Evolutionary conservation across 2,888 invertebrate species (phyloP), one percentile per base, ranked within the genome.

Genomic region (Pristionchus exspectatus): DNA sequence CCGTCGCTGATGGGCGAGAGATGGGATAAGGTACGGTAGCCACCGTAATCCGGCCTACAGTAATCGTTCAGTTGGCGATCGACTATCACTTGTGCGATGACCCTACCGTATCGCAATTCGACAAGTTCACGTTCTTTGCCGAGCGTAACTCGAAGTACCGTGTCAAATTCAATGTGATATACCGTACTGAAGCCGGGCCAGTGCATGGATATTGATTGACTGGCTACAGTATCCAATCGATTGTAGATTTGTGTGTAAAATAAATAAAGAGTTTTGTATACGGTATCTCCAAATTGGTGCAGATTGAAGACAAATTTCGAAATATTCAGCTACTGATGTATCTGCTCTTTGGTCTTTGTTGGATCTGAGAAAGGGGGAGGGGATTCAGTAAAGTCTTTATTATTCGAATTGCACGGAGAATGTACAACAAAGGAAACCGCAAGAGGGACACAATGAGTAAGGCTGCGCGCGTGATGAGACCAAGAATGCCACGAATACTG

Each of bases 151-250:
- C 84, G n/a, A 84, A 84, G 59, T 59, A 84, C n/a, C 54, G 84
- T 30, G 84, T 84, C 18, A 84, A 84, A 50, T 84, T 84, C 84
- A 84, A 84, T n/a, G 84, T 84, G 84, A 84, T 84, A 56, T 84
- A 84, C 56, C 84, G 84, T 27, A 84, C 84, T 3, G 84, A 84
- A 7, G 84, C 59, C 2, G 59, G 84, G 2, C 84, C 84, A 1
- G 54, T 59, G 16, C 84, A 54, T 30, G 30, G 84, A 30, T 56
- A 84, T 56, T 84, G 54, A 84, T 56, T 56, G 54, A 84, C 7
- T 56, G 30, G 16, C 44, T 81, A 81, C 81, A 21, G 81, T 81
- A 81, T 21, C 54, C 18, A 81, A 18, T 50, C 54, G 21, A 50
- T 30, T 24, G 84, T 84, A 54, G 54, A 44, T 50, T 21, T 50